phyloP scores from a whole-genome alignment of 2,888 invertebrate genomes.

The Frankliniella intonsa region DNA sequence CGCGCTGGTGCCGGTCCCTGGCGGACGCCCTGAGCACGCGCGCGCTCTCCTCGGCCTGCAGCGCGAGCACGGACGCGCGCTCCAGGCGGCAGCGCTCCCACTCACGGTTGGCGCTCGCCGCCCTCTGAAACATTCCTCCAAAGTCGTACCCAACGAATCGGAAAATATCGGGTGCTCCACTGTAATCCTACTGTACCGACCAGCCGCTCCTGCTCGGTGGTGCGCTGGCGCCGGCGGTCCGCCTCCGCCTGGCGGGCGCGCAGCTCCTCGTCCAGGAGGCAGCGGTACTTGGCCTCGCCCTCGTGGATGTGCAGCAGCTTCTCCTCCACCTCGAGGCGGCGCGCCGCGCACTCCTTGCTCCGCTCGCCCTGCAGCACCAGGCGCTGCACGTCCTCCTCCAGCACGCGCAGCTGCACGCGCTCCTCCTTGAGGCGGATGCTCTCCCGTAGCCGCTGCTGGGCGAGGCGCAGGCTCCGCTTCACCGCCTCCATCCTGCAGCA shows the following conservation, averaged over 20 bases:
- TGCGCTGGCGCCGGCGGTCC: neutral
- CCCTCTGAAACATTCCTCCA: neutral
- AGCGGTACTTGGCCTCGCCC: neutral
- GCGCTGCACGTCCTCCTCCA: conserved; percentile 6
- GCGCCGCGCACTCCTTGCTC: conserved; percentile 18
- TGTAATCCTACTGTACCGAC: too few relatives aligned
- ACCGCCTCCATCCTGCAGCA: conserved; percentile 17
- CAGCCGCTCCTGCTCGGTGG: conserved; percentile 6
- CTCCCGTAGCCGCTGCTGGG: neutral
- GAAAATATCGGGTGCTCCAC: too few relatives aligned
- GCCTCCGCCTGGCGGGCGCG: neutral
- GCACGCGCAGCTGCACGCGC: conserved; percentile 4
- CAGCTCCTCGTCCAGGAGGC: conserved; percentile 16
- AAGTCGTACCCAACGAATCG: too few relatives aligned
- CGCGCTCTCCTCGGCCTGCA: conserved; percentile 8
- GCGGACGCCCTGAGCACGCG: neutral
- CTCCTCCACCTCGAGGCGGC: conserved; percentile 15
- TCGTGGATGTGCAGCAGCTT: conserved; percentile 19
- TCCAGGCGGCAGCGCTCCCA: conserved; percentile 18
- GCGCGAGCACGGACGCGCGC: neutral
- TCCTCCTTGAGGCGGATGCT: conserved; percentile 13
- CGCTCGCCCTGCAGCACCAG: conserved; percentile 15
- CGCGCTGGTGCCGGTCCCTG: conserved; percentile 3
- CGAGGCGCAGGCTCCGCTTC: conserved; percentile 8
- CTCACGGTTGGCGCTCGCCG: conserved; percentile 19